Evolutionary conservation across 1,140 invertebrate genomes (phyloP).

Genomic region (Babylonia areolata): DNA sequence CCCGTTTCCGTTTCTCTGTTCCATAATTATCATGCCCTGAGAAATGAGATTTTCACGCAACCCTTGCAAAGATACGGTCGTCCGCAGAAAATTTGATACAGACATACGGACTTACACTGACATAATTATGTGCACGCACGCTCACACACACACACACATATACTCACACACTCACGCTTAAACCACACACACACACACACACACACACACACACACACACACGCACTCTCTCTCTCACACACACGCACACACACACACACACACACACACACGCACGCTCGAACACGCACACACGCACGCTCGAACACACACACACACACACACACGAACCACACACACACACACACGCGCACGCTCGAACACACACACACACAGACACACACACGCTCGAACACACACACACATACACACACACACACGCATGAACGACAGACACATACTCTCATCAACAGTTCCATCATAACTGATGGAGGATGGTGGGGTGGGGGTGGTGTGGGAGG

Average conservation of each 20-base stretch:
- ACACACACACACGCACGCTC: not conserved
- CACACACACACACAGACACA: constrained; percentile 21
- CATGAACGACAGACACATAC: not conserved
- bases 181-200: too few relatives aligned
- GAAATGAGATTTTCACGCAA: too few relatives aligned
- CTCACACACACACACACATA: too few relatives aligned
- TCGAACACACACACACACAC: not conserved
- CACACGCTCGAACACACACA: constrained; percentile 3
- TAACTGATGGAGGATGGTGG: not conserved
- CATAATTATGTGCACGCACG: too few relatives aligned
- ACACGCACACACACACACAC: not conserved
- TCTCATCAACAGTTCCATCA: not conserved
- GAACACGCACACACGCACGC: not conserved
- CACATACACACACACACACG: constrained; percentile 23
- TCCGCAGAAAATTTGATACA: too few relatives aligned
- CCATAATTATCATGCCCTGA: too few relatives aligned
- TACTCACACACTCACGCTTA: too few relatives aligned
- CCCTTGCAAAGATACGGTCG: too few relatives aligned
- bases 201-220: too few relatives aligned
- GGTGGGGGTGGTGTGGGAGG: not conserved
- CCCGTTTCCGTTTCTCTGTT: too few relatives aligned
- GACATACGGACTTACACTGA: too few relatives aligned
- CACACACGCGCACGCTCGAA: not conserved
- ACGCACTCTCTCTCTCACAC: too few relatives aligned
- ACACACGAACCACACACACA: not conserved